A percentile compares a stretch with the other conserved stretches of the same genome.
phyloP scores from a whole-genome alignment of 37 sponge, comb jelly and placozoan species.

The Ephydatia muelleri region DNA sequence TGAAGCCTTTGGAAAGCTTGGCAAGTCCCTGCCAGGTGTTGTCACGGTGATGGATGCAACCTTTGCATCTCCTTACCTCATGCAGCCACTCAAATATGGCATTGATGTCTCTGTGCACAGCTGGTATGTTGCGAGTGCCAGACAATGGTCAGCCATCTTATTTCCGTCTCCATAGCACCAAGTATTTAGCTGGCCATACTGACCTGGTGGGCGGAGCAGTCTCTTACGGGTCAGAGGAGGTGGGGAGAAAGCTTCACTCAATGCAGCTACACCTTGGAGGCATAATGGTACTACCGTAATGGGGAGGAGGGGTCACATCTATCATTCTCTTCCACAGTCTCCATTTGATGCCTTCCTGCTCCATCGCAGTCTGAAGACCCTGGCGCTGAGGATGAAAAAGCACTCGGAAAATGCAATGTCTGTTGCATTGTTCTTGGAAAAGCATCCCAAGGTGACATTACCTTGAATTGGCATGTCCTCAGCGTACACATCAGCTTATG shows the following conservation, averaged over 20 bases:
- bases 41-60: conserved; percentile 72
- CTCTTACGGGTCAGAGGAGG: conserved; percentile 28
- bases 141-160: neutral
- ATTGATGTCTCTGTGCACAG: conserved; percentile 69
- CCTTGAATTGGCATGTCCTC: neutral
- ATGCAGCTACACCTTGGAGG: conserved; percentile 24
- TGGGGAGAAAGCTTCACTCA: neutral
- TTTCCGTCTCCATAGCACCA: conserved; percentile 31
- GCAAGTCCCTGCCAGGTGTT: conserved; percentile 28
- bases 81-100: conserved; percentile 71
- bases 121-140: conserved; percentile 34
- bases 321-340: conserved; percentile 18
- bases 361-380: conserved; percentile 73
- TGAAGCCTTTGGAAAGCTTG: conserved; percentile 42
- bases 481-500: neutral
- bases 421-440: conserved; percentile 65
- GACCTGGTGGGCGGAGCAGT: conserved; percentile 65
- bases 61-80: conserved; percentile 69
- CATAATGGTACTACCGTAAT: conserved; percentile 18
- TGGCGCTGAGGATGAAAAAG: conserved; percentile 73
- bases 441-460: conserved; percentile 54
- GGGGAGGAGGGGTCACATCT: neutral
- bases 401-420: conserved; percentile 71
- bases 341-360: conserved; percentile 75
- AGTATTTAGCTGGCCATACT: conserved; percentile 78